These are phyloP conservation scores for Gorsachius magnificus DNA, from an alignment of 2,797 vertebrate species.

Conservation along the genomic window DNA sequence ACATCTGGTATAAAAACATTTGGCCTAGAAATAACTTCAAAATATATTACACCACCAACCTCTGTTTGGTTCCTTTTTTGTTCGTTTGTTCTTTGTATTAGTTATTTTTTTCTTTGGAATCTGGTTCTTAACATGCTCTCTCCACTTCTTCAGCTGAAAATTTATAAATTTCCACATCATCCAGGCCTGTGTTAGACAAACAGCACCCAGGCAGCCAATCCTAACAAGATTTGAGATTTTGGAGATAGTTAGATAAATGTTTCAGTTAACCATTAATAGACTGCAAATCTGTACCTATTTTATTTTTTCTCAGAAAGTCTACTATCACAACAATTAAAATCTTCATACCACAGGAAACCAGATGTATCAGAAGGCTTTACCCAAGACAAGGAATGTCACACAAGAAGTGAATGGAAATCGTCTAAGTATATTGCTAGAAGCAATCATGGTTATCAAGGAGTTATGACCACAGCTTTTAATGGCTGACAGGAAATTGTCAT, in stretches of 20 bases:
- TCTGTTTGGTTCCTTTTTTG: conserved; percentile 78
- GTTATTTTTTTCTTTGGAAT: conserved; percentile 79
- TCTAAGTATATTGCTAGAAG: not conserved
- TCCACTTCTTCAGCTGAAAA: conserved; percentile 89
- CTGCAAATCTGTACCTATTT: not conserved
- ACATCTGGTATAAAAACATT: not conserved
- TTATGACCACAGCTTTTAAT: not conserved
- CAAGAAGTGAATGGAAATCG: not conserved
- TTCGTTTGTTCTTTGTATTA: conserved; percentile 81
- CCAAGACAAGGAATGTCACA: not conserved
- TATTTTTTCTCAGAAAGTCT: not conserved
- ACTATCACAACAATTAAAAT: not conserved
- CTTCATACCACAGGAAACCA: not conserved
- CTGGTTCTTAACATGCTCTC: conserved; percentile 84
- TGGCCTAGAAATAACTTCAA: not conserved
- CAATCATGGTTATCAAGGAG: not conserved
- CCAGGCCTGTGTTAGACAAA: conserved; percentile 88
- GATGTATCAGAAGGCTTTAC: not conserved
- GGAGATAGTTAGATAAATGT: not conserved
- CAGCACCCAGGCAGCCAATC: conserved; percentile 85
- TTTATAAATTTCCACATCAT: conserved; percentile 93
- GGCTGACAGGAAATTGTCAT: not conserved
- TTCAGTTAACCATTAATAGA: not conserved
- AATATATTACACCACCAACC: conserved; percentile 61
- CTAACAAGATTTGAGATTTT: conserved; percentile 51